Evolutionary conservation across 2,113 vertebrate species (phyloP), one percentile per base, ranked within the genome.

Genomic region (Coryphaenoides rupestris): DNA sequence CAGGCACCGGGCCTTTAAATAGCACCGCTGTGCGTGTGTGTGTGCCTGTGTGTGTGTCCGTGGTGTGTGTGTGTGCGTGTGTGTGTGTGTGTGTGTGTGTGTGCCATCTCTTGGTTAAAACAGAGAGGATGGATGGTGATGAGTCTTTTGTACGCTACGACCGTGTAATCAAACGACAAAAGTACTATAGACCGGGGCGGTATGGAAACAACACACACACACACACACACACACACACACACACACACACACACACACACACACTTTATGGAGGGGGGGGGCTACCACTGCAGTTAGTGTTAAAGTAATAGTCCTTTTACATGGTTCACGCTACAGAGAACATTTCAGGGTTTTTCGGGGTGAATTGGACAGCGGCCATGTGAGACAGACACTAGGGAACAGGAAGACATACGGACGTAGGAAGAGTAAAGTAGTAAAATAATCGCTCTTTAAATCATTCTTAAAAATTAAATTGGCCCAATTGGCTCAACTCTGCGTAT

Each of bases 201-300:
- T 26, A 68, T 62, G 60, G 65, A 66, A 63, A 77, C 69, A 16
- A 47, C 46, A 47, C 46, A 47, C 40, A 45, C 40, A 45, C 40
- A 45, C 40, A 45, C 40, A 45, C 40, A 45, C 40, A 45, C 40
- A 45, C 40, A 45, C 40, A 45, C 40, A 45, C 40, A 45, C 40
- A 45, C 40, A 45, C 40, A 45, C 40, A 45, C 40, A 45, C 40
- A 45, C 40, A 45, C 40, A 45, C 40, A 10, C 40, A 28, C 65
- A 62, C 65, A 54, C 55, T 23, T 56, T 52, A 55, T 68, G 46
- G 15, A 12, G 46, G 46, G 46, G 15, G 15, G 46, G 46, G 46
- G 15, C 3, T 12, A 47, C 46, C 2, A 47, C n/a, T n/a, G n/a
- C n/a, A n/a, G n/a, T n/a, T n/a, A n/a, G n/a, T n/a, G n/a, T n/a